phyloP scores from a whole-genome alignment of 2,888 invertebrate genomes.

The Pimpla rufipes region DNA sequence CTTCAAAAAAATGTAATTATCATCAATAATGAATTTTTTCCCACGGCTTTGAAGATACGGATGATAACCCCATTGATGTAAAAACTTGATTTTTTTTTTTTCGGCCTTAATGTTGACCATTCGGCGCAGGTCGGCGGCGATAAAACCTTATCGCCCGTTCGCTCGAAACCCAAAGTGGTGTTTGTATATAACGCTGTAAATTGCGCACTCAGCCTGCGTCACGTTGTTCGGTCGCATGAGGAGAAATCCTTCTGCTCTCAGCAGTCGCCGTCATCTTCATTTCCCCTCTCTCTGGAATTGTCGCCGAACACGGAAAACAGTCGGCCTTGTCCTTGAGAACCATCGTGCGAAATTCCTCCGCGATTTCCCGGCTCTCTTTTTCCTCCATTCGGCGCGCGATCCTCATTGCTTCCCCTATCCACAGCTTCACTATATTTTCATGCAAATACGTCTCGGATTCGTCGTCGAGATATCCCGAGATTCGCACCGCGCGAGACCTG shows the following conservation, averaged over 20 bases:
- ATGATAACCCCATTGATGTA: not conserved
- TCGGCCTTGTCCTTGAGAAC: constrained; percentile 15
- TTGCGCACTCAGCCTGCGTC: not conserved
- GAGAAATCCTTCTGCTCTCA: constrained; percentile 16
- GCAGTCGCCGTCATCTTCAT: constrained; percentile 32
- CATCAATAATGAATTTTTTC: too few species aligned
- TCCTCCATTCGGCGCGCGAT: constrained; percentile 17
- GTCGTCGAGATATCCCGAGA: constrained; percentile 47
- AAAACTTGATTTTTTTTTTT: not conserved
- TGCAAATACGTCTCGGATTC: constrained; percentile 60
- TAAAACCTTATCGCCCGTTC: constrained; percentile 54
- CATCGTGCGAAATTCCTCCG: constrained; percentile 51
- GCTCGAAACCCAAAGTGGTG: constrained; percentile 17
- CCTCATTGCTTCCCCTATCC: not conserved
- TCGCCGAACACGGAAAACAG: not conserved
- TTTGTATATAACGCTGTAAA: not conserved
- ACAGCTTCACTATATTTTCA: constrained; percentile 51
- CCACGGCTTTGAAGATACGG: too few species aligned
- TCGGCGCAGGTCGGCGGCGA: constrained; percentile 36
- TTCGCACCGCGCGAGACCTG: not conserved
- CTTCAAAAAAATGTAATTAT: too few species aligned
- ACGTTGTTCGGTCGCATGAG: not conserved
- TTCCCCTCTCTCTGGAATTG: constrained; percentile 32
- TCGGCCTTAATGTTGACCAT: constrained; percentile 26
- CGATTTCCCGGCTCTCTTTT: constrained; percentile 31